Conservation (phyloP, 2,113 vertebrate species). For the Nansenia antarctica region DNA sequence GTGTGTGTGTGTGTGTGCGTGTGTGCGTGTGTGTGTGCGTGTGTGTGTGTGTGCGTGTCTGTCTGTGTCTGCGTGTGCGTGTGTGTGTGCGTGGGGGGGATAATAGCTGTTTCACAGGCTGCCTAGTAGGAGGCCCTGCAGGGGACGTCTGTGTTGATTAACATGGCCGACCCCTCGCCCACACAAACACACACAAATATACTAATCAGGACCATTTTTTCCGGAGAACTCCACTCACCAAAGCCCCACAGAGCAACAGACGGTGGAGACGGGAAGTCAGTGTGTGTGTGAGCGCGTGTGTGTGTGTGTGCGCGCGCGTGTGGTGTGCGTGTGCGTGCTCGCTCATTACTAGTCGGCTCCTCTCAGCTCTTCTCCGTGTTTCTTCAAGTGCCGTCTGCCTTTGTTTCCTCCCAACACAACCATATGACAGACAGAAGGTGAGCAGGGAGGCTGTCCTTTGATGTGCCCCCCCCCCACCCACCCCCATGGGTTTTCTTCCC, state of each 20-base stretch:
- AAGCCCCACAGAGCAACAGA: constrained; percentile 52
- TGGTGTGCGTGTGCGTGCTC: no score
- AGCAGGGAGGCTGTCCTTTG: neutral
- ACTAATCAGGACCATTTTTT: constrained; percentile 39
- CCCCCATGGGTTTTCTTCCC: no score
- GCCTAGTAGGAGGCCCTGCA: constrained; percentile 34
- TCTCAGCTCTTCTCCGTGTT: neutral
- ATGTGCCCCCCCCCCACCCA: no score
- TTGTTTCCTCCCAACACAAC: neutral
- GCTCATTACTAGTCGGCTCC: neutral
- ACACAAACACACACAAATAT: constrained; percentile 17
- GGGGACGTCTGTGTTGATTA: constrained; percentile 21
- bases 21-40: neutral
- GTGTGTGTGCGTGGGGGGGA: constrained; percentile 3
- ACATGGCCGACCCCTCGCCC: constrained; percentile 14
- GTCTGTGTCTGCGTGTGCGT: neutral
- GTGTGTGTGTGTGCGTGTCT: constrained; percentile 4
- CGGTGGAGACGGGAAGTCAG: constrained; percentile 52
- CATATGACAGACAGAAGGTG: neutral
- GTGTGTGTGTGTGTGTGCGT: neutral
- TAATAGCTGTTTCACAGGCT: constrained; percentile 14
- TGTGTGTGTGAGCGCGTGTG: no score
- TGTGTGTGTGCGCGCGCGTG: no score
- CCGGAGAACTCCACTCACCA: constrained; percentile 29
- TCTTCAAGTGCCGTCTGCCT: neutral